Base-by-base conservation (phyloP, 2,888 invertebrate species). In the Mesorhabditis spiculigera region DNA sequence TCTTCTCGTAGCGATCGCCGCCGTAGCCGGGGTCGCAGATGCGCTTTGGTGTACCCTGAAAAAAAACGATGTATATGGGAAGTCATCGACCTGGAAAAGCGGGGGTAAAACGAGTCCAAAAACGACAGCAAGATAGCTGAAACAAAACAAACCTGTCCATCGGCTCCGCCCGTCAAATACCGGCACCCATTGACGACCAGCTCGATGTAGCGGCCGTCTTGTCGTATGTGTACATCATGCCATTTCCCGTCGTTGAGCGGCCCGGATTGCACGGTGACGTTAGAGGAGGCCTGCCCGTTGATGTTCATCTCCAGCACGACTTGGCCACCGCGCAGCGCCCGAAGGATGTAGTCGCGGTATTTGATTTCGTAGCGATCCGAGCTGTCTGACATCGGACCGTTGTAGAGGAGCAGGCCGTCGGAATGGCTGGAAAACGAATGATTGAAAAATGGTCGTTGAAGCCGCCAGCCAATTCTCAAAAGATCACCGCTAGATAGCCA, bases 1-100 rank as follows among this genome's bases (percentile, higher is more conserved):
- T 68, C 8, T 72, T 81, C 74, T 86, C 85, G 81, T 89, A 90
- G 28, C 85, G 81, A 4, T 84, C 78, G 6, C 96, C 96, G 0
- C 93, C 93, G 92, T 92, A 98, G 8, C 97, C 97, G 0, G 96
- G 94, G 80, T 92, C 91, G 85, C 98, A 98, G 81, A 93, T 92
- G 87, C 98, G 98, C 73, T 92, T 90, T 58, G 81, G 72, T 16
- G 74, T 68, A 58, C 76, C 76, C 67, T 73, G 72, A 68, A 68
- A 68, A 13, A 10, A 4, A 43, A 42, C 3, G 43, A 8, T 28
- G 1, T 65, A 2, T 65, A 8, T 3, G 1, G 43, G 13, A 13
- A 65, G 13, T 72, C 65, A 28, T 71, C 71, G 8, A 13, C 43
- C 28, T 28, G 28, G 28, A 28, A 28, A 8, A 28, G 28, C 28